These are phyloP conservation scores for Odobenus rosmarus DNA, from an alignment of 2,113 vertebrate species.

Conservation along the genomic window DNA sequence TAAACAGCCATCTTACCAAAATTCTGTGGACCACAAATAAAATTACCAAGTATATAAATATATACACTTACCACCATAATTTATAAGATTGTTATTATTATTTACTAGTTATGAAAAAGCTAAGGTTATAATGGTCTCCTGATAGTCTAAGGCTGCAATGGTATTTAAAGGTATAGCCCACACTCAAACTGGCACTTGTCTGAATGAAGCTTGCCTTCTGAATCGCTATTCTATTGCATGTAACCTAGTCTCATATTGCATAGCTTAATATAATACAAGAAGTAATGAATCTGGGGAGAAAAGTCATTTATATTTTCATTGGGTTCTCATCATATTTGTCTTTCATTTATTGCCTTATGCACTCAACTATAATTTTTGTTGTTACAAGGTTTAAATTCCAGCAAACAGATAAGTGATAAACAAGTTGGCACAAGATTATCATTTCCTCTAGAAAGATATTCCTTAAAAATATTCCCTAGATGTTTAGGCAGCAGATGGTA, in stretches of 20 bases:
- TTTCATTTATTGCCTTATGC: slow-evolving; percentile 67
- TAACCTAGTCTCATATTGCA: not conserved
- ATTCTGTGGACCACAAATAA: not conserved
- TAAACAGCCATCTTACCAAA: not conserved
- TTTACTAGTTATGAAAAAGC: not conserved
- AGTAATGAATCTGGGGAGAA: slow-evolving; percentile 54
- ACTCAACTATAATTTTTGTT: slow-evolving; percentile 73
- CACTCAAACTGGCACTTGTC: not conserved
- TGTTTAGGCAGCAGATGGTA: slow-evolving; percentile 81
- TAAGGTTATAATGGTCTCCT: not conserved
- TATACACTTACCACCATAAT: not conserved
- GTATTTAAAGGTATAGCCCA: not conserved
- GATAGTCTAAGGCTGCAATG: not conserved
- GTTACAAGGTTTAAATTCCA: slow-evolving; percentile 76
- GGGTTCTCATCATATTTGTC: slow-evolving; percentile 57
- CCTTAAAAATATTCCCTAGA: slow-evolving; percentile 71
- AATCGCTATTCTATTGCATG: not conserved
- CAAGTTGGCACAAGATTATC: slow-evolving; percentile 58
- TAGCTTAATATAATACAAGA: slow-evolving; percentile 45
- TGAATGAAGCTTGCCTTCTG: not conserved
- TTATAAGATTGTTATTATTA: not conserved
- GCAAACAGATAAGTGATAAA: slow-evolving; percentile 71
- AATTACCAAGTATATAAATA: not conserved
- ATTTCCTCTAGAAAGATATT: slow-evolving; percentile 73
- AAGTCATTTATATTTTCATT: slow-evolving; percentile 68